phyloP scores from a whole-genome alignment of 2,113 vertebrate species.

The Pelecanus crispus region DNA sequence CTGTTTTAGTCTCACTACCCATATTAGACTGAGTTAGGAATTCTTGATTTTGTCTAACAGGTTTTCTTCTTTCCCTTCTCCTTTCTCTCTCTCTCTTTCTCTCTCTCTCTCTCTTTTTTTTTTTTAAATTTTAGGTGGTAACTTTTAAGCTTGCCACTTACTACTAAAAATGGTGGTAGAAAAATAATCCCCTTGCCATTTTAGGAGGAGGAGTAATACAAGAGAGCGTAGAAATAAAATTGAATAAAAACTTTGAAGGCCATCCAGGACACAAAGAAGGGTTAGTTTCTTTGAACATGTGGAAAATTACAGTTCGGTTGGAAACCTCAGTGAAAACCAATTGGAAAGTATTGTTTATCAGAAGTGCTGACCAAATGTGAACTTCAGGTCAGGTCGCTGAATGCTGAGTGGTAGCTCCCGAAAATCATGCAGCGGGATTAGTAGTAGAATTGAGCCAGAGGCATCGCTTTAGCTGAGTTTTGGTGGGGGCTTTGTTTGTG shows the following conservation, averaged over 20 bases:
- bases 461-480: neutral
- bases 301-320: slow-evolving; percentile 19
- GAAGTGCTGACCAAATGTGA: slow-evolving; percentile 13
- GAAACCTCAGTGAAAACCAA: slow-evolving; percentile 1
- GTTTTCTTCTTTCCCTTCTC: neutral
- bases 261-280: neutral
- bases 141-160: neutral
- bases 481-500: neutral
- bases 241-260: slow-evolving; percentile 9
- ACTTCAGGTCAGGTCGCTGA: neutral
- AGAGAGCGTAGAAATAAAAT: neutral
- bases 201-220: neutral
- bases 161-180: neutral
- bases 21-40: neutral
- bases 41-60: neutral
- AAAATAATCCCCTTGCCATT: neutral
- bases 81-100: neutral
- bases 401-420: neutral
- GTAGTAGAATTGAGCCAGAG: neutral
- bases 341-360: neutral
- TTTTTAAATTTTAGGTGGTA: neutral
- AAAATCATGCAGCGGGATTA: neutral
- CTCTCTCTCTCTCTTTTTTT: too few relatives aligned
- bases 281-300: slow-evolving; percentile 30
- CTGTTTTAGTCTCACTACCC: neutral